Base-by-base conservation (phyloP, 2,888 invertebrate species). In the Eudemis profundana region DNA sequence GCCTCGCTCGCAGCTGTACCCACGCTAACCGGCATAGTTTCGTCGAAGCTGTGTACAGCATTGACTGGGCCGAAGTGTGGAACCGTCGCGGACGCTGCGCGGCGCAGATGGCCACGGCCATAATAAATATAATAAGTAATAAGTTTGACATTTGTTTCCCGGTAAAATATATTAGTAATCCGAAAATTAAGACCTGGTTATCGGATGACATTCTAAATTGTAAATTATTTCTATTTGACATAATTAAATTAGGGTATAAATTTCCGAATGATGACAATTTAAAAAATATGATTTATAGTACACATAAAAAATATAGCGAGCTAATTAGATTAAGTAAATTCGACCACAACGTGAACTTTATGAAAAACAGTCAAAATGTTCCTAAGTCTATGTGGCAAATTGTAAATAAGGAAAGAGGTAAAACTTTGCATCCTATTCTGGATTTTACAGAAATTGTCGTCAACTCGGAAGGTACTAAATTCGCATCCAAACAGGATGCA, bases 101-200 rank as follows among this genome's bases (percentile, higher is more conserved):
- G 17, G 19, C 44, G 17, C 15, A 44, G 44, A 44, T 44, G 19
- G 44, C 44, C 8, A 44, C 4, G 19, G 15, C 44, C 5, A 19
- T 44, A 8, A 44, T 44, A 17, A 15, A 19, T 2, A 17, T 19
- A 5, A 44, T 44, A 17, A n/a, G 44, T 17, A 44, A 17, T 19
- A 44, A 44, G n/a, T 44, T n/a, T 44, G 44, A 44, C 19, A 44
- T 44, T 44, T 44, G 44, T 19, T 17, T 44, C 19, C 44, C 44
- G 7, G 15, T 17, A 4, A 44, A 44, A 44, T 5, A 2, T 5
- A n/a, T 4, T 1, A 44, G 17, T 44, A 44, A 44, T 19, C 10
- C 17, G 4, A 44, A 15, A n/a, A 44, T 17, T 44, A 17, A 8
- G 15, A 17, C 40, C 4, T 40, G 40, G 40, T 4, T 40, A 40